Percentiles rank a stretch among this genome's conserved stretches.
These are phyloP conservation scores for Accipiter minullus DNA, from an alignment of 2,797 vertebrate genomes.

Conservation along the genomic window DNA sequence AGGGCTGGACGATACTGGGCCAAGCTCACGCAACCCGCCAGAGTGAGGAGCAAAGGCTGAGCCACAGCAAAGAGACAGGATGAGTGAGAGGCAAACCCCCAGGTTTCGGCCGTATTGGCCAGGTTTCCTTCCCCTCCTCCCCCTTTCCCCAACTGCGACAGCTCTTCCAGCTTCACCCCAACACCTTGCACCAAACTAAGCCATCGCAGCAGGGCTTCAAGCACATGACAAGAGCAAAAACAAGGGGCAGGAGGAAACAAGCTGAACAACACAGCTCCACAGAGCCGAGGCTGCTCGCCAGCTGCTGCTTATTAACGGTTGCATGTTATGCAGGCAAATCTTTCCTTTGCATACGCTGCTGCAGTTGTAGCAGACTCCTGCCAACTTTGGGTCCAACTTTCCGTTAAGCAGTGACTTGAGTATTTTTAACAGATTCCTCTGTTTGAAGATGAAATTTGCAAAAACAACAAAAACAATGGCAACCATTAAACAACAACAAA, in stretches of 20 bases:
- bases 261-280: background rate
- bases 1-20: background rate
- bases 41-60: background rate
- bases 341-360: background rate
- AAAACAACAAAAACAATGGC: background rate
- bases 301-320: background rate
- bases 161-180: background rate
- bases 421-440: background rate
- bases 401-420: background rate
- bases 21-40: accelerated
- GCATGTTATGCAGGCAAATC: background rate
- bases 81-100: accelerated
- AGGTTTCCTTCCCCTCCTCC: background rate
- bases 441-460: background rate
- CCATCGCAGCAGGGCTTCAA: accelerated
- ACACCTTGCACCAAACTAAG: background rate
- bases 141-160: background rate
- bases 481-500: background rate
- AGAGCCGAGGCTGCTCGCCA: background rate
- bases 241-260: background rate
- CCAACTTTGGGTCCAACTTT: background rate
- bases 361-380: background rate
- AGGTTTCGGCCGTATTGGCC: background rate
- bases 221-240: background rate
- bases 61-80: background rate